Conservation (phyloP, 2,113 vertebrate species). For the Tachycineta bicolor region DNA sequence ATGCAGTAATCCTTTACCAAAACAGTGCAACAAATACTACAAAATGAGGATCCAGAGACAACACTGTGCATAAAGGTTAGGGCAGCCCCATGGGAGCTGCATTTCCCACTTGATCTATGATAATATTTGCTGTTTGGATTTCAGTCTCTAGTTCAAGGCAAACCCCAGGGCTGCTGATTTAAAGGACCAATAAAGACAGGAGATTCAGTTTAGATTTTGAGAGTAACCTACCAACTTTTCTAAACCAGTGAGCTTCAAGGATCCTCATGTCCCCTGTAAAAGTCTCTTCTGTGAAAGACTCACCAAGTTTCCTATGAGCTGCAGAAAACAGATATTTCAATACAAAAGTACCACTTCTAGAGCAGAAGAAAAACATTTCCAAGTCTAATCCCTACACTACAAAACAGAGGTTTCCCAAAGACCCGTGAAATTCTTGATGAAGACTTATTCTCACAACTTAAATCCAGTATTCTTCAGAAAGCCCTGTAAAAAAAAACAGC, state of each 20-base stretch:
- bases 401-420: background rate
- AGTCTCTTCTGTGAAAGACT: constrained; percentile 24
- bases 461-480: background rate
- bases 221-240: constrained; percentile 84
- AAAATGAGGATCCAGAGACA: background rate
- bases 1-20: background rate
- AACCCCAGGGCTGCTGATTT: background rate
- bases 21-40: background rate
- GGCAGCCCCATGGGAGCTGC: background rate
- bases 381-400: background rate
- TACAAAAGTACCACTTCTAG: background rate
- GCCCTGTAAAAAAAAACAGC: background rate
- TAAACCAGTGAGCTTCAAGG: constrained; percentile 89
- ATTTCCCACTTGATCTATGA: background rate
- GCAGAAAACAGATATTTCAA: constrained; percentile 23
- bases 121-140: background rate
- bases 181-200: background rate
- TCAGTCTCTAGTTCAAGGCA: background rate
- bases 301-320: constrained; percentile 77
- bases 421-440: background rate
- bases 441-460: background rate
- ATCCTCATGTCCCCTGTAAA: constrained; percentile 59
- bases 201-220: background rate
- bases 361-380: background rate
- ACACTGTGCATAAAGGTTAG: fast-evolving